These are phyloP conservation scores for Paralvinella palmiformis DNA, from an alignment of 1,140 invertebrate species.

Conservation along the genomic window DNA sequence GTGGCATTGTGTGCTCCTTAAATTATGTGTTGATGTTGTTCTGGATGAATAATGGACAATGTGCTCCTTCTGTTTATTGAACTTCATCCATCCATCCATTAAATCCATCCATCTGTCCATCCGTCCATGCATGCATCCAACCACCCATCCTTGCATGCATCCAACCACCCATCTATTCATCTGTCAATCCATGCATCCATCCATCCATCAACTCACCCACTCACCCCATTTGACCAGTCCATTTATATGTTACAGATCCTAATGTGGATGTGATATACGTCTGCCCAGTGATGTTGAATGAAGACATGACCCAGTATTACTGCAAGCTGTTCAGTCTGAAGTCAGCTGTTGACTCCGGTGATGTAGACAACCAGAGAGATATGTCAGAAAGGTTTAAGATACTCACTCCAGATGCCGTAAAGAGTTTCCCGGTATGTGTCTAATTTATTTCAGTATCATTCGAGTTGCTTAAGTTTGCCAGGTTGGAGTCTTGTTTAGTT, in stretches of 20 bases:
- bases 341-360: constrained; percentile 40
- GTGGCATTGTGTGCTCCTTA: not conserved
- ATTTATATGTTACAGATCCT: constrained; percentile 35
- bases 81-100: not conserved
- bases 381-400: constrained; percentile 46
- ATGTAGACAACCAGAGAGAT: constrained; percentile 42
- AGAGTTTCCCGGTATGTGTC: constrained; percentile 48
- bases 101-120: not conserved
- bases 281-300: constrained; percentile 46
- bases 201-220: not conserved
- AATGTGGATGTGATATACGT: constrained; percentile 52
- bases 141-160: not conserved
- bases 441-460: too few species aligned
- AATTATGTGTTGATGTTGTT: too few species aligned
- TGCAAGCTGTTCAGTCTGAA: constrained; percentile 44
- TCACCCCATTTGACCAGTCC: not conserved
- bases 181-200: not conserved
- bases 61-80: not conserved
- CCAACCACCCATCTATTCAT: not conserved
- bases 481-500: not conserved
- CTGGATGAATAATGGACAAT: too few species aligned
- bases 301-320: constrained; percentile 51
- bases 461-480: too few species aligned
- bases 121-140: not conserved
- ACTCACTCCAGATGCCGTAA: constrained; percentile 48